Evolutionary conservation across 2,797 vertebrate species (phyloP).

Genomic region (Enteromius treurensis): DNA sequence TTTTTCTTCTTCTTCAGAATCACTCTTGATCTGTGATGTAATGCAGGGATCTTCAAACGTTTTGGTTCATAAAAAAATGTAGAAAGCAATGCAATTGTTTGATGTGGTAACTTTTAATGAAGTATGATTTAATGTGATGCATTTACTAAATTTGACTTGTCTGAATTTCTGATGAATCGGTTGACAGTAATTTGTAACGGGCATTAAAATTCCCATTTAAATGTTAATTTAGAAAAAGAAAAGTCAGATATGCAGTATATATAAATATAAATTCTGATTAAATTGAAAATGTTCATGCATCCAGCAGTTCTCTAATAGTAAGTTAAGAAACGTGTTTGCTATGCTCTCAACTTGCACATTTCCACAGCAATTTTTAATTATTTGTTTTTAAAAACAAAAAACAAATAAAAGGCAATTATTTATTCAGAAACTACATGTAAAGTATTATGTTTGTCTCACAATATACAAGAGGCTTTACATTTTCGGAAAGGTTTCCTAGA

Average conservation of each 20-base stretch:
- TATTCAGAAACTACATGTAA: not conserved
- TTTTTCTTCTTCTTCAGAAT: too few species aligned
- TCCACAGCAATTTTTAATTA: not conserved
- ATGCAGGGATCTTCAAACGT: not conserved
- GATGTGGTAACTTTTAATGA: not conserved
- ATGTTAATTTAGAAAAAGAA: not conserved
- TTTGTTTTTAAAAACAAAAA: not conserved
- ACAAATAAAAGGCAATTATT: not conserved
- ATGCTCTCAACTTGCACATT: not conserved
- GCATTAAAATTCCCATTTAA: too few species aligned
- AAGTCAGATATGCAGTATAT: not conserved
- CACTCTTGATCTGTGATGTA: not conserved
- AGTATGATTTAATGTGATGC: not conserved
- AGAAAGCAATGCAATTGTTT: not conserved
- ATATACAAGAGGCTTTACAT: not conserved
- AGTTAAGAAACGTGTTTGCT: not conserved
- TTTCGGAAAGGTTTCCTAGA: not conserved
- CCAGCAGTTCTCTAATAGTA: not conserved
- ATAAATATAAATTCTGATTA: not conserved
- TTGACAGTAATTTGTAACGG: not conserved
- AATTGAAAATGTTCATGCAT: not conserved
- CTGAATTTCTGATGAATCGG: not conserved
- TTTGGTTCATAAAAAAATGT: not conserved
- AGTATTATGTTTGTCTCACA: not conserved
- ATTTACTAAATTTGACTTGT: not conserved